These are phyloP conservation scores for Beris chalybata DNA, from an alignment of 2,888 invertebrate species.

Conservation along the genomic window DNA sequence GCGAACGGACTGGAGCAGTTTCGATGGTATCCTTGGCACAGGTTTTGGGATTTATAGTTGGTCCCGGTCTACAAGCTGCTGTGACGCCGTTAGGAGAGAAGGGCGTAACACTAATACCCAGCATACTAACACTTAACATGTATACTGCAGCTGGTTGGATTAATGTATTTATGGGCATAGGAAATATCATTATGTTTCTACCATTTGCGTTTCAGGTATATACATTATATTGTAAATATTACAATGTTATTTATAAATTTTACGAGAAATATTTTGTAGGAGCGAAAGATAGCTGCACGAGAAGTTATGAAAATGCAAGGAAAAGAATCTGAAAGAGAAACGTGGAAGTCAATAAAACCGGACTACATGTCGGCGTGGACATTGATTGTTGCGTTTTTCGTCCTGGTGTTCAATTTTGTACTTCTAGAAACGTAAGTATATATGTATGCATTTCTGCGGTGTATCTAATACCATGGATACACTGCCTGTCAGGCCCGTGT, in stretches of 20 bases:
- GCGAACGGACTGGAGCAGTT: constrained; percentile 80
- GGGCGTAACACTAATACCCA: constrained; percentile 60
- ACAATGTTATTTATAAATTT: neutral
- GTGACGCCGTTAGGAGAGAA: constrained; percentile 76
- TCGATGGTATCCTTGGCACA: constrained; percentile 83
- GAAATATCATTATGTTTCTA: constrained; percentile 73
- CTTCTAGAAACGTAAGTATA: constrained; percentile 74
- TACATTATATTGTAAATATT: neutral
- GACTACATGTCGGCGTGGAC: constrained; percentile 78
- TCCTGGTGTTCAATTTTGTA: constrained; percentile 85
- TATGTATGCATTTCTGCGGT: too few species aligned
- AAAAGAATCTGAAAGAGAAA: constrained; percentile 71
- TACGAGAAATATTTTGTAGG: constrained; percentile 43
- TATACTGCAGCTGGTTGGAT: constrained; percentile 87
- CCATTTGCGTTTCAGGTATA: constrained; percentile 70
- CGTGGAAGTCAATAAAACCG: constrained; percentile 70
- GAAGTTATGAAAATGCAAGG: constrained; percentile 79
- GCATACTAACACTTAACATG: constrained; percentile 74
- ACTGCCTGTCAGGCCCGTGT: too few species aligned
- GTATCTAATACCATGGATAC: too few species aligned
- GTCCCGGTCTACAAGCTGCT: constrained; percentile 79
- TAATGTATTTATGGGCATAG: constrained; percentile 72
- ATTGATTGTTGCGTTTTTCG: constrained; percentile 77
- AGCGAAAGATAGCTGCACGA: constrained; percentile 73
- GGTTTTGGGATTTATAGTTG: constrained; percentile 83